Conservation (phyloP, 2,888 invertebrate species). For the Yponomeuta sedellus region DNA sequence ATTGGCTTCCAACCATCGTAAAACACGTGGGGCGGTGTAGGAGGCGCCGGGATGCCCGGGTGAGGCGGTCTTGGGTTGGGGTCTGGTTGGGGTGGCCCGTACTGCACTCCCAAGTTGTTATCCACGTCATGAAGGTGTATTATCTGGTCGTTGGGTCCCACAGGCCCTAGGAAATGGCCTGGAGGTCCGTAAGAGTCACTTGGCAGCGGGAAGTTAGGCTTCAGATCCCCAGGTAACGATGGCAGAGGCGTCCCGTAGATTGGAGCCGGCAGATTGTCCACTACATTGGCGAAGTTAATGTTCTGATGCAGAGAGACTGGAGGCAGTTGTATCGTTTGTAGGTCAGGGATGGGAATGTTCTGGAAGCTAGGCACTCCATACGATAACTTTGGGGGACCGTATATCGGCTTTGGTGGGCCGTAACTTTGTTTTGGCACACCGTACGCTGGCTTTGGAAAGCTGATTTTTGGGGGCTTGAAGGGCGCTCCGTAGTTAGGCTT, state of each 20-base stretch:
- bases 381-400: conserved; percentile 43
- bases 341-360: conserved; percentile 32
- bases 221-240: conserved; percentile 44
- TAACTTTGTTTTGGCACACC: conserved; percentile 49
- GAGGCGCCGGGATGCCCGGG: conserved; percentile 83
- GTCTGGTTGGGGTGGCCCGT: conserved; percentile 78
- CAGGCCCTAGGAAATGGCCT: conserved; percentile 52
- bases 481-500: conserved; percentile 55
- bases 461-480: conserved; percentile 46
- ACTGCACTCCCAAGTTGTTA: conserved; percentile 48
- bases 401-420: conserved; percentile 64
- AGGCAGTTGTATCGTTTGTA: conserved; percentile 21
- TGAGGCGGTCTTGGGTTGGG: conserved; percentile 78
- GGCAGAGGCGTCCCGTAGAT: conserved; percentile 60
- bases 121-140: conserved; percentile 48
- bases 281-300: conserved; percentile 34
- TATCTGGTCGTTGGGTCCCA: conserved; percentile 56
- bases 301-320: conserved; percentile 32
- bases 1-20: conserved; percentile 94
- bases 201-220: conserved; percentile 63
- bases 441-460: conserved; percentile 43
- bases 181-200: conserved; percentile 68
- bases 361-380: conserved; percentile 29
- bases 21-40: conserved; percentile 83
- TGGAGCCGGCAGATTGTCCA: conserved; percentile 54